Conservation (phyloP, 2,113 vertebrate genomes). For the Proteles cristata region DNA sequence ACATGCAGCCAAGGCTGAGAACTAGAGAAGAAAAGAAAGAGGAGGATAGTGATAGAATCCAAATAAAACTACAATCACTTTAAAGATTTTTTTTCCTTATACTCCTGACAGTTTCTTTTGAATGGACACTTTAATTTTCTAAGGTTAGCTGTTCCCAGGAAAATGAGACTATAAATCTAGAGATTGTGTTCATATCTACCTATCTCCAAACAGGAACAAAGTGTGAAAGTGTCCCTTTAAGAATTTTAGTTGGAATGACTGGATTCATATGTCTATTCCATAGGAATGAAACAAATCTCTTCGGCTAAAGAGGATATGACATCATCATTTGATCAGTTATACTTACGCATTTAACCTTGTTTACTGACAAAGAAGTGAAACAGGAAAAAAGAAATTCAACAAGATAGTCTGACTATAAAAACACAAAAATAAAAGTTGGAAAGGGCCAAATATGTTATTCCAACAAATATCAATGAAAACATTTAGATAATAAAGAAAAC, state of each 20-base stretch:
- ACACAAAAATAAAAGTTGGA: not conserved
- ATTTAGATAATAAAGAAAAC: not conserved
- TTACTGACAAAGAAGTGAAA: not conserved
- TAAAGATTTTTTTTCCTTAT: not conserved
- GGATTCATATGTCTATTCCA: not conserved
- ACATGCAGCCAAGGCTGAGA: not conserved
- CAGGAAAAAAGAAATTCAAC: not conserved
- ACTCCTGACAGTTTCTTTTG: not conserved
- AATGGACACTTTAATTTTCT: not conserved
- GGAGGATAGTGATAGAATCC: not conserved
- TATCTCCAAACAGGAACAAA: not conserved
- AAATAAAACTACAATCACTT: not conserved
- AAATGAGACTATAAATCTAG: not conserved
- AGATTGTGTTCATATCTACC: not conserved
- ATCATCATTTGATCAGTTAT: not conserved
- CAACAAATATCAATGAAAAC: not conserved
- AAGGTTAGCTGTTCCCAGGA: not conserved
- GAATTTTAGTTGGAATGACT: not conserved
- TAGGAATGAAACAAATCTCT: not conserved
- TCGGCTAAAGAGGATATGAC: not conserved
- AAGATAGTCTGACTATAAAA: not conserved
- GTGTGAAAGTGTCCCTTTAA: not conserved
- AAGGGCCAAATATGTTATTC: not conserved
- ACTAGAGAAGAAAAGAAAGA: not conserved
- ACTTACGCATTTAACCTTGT: not conserved